phyloP scores from a whole-genome alignment of 1,140 invertebrate species.

The Dendroctonus valens region DNA sequence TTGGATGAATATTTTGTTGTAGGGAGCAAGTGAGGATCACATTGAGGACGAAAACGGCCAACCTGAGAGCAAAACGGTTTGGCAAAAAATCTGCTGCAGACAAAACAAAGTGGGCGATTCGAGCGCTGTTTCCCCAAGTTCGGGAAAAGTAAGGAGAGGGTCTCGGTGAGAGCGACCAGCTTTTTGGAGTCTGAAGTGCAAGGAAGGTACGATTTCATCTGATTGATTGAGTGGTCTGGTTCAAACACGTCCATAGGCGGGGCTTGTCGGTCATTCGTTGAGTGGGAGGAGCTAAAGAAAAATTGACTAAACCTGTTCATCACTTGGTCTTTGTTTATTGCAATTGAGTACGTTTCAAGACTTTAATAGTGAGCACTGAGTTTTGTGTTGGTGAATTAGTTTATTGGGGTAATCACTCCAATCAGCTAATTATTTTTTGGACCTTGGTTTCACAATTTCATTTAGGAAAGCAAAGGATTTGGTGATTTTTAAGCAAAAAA shows the following conservation, averaged over 20 bases:
- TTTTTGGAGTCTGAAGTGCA: constrained; percentile 9
- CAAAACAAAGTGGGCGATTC: constrained; percentile 45
- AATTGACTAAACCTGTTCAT: no score
- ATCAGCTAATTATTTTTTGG: no score
- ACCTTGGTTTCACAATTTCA: no score
- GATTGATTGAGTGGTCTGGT: neutral
- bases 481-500: no score
- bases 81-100: constrained; percentile 35
- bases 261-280: no score
- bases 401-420: no score
- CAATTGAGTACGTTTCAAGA: no score
- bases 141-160: constrained; percentile 45
- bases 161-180: constrained; percentile 39
- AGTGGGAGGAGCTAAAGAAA: no score
- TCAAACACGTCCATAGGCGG: neutral
- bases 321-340: no score
- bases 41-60: constrained; percentile 40
- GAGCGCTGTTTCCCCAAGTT: constrained; percentile 37
- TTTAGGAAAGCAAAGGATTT: no score
- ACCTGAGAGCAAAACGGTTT: constrained; percentile 21
- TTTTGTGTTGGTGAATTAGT: no score
- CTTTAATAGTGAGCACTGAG: no score
- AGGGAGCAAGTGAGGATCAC: constrained; percentile 35
- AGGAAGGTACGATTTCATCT: constrained; percentile 9
- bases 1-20: neutral